A percentile compares a stretch with the other conserved stretches of the same genome.
These are phyloP conservation scores for Therioaphis trifolii DNA, from an alignment of 2,888 invertebrate species.

Conservation along the genomic window DNA sequence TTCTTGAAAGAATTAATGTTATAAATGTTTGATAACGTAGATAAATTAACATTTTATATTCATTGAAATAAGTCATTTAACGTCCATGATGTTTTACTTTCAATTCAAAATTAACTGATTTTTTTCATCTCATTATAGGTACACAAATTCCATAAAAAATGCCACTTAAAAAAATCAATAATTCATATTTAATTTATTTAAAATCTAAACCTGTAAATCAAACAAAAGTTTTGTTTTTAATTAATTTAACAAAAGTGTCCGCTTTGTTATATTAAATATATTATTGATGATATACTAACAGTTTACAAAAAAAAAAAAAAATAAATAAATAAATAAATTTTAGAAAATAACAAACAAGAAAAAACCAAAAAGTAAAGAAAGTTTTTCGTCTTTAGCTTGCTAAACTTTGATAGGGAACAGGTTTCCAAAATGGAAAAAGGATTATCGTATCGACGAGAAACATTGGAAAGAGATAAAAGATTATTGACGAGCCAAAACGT, in stretches of 20 bases:
- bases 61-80: no score
- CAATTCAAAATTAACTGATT: no score
- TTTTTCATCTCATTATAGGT: no score
- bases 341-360: background rate
- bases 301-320: background rate
- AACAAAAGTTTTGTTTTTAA: slow-evolving; percentile 17
- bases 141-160: no score
- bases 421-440: slow-evolving; percentile 29
- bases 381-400: background rate
- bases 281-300: background rate
- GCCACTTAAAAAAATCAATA: no score
- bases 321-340: background rate
- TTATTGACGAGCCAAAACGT: slow-evolving; percentile 20
- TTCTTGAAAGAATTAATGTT: no score
- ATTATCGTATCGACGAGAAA: slow-evolving; percentile 6
- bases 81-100: no score
- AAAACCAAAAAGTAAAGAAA: slow-evolving; percentile 2
- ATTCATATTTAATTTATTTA: background rate
- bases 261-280: background rate
- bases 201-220: slow-evolving; percentile 9
- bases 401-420: background rate
- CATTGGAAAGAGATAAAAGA: background rate
- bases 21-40: no score
- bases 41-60: no score
- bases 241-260: slow-evolving; percentile 15